Percentiles rank a stretch among this genome's conserved stretches.
Conservation (phyloP, 2,888 invertebrate species). For the Corythucha ciliata region DNA sequence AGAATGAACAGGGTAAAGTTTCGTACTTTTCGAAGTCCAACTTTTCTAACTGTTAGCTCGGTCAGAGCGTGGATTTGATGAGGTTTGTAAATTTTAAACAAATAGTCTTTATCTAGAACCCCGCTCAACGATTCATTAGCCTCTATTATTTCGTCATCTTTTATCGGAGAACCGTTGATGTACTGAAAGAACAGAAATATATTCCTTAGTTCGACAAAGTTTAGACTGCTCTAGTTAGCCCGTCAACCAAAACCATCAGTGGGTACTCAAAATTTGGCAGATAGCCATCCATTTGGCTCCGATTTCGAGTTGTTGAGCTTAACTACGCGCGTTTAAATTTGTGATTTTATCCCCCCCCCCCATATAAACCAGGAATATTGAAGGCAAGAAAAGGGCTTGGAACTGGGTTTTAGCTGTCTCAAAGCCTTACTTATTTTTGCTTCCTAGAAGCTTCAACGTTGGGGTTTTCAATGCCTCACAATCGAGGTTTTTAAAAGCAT, state of each 20-base stretch:
- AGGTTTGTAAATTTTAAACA: conserved; percentile 22
- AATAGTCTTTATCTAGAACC: conserved; percentile 24
- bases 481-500: too few species aligned
- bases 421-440: too few species aligned
- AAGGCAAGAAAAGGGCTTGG: too few species aligned
- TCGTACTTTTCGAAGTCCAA: conserved; percentile 21
- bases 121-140: conserved; percentile 23
- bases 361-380: too few species aligned
- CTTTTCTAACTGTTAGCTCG: conserved; percentile 24
- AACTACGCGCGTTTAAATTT: too few species aligned
- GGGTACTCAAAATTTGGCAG: background rate
- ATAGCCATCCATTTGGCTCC: too few species aligned
- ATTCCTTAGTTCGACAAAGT: background rate
- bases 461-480: too few species aligned
- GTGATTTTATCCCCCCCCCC: too few species aligned
- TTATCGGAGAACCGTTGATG: conserved; percentile 23
- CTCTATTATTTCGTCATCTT: conserved; percentile 22
- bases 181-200: conserved; percentile 20
- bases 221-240: background rate
- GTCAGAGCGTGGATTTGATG: conserved; percentile 18
- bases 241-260: background rate
- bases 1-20: too few species aligned
- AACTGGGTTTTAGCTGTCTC: too few species aligned
- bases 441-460: conserved; percentile 11
- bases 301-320: too few species aligned